Evolutionary conservation across 2,113 vertebrate species (phyloP), one percentile per base, ranked within the genome.

Genomic region (Perognathus longimembris): DNA sequence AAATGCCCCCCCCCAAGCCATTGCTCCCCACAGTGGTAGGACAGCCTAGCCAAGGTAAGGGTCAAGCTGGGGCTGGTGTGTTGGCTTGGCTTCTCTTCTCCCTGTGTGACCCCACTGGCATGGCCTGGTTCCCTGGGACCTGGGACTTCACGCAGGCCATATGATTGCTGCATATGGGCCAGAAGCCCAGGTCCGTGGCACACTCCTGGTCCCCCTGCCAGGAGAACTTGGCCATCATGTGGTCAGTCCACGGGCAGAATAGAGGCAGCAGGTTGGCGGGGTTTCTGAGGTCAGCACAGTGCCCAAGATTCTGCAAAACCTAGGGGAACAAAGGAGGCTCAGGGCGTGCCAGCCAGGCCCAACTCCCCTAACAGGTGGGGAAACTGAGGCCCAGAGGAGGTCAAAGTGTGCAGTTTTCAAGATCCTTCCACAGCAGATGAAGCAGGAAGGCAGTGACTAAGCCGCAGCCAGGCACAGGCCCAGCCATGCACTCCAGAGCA

Each of bases 201-300:
- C 99, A 97, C 88, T 99, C 99, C 64, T 98, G 98, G 96, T 99
- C 99, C 0, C 99, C 99, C 97, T 99, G 99, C 94, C 98, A 97
- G 97, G 99, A 99, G 97, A 99, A 99, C 97, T 99, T 99, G n/a
- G 99, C 98, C 98, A 99, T 99, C 97, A 99, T 99, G 88, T 99
- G 98, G 85, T 99, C 99, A 0, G 99, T 99, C 99, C 99, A 99
- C 91, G 99, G 99, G 78, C 99, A 98, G 96, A 99, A 99, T 76
- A 99, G 98, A 10, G 97, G 98, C 96, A 99, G 97, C 0, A 99
- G 99, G 95, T 99, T 99, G 2, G 99, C 99, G 21, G 99, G 99
- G 97, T 99, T 99, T 97, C 99, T 99, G 93, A 99, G 98, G 97
- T 99, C 99, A 0, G 99, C 99, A 50, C 99, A 99, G 97, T 99